Percentiles rank a stretch among this genome's conserved stretches.
Evolutionary conservation across 2,113 vertebrate genomes (phyloP).

Genomic region (Cinclus cinclus): DNA sequence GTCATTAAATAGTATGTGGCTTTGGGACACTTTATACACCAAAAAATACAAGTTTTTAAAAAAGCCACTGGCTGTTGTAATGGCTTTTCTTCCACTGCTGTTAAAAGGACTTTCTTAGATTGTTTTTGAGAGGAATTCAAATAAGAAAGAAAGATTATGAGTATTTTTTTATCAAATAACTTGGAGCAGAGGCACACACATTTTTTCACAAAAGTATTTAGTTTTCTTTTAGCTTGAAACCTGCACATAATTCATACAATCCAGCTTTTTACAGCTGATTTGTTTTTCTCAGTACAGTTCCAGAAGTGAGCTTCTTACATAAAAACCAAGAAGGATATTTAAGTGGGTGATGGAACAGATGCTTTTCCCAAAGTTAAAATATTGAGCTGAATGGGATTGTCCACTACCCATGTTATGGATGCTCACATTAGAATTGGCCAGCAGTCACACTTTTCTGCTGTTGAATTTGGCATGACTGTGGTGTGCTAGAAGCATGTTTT

Average conservation of each 20-base stretch:
- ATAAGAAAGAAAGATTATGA: neutral
- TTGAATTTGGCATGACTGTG: neutral
- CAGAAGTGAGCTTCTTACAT: neutral
- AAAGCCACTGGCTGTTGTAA: neutral
- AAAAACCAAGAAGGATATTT: neutral
- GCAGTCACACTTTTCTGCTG: neutral
- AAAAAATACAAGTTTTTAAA: neutral
- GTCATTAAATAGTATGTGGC: neutral
- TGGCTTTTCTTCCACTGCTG: neutral
- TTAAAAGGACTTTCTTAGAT: neutral
- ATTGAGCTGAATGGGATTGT: neutral
- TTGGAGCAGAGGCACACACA: neutral
- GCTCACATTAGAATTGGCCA: neutral
- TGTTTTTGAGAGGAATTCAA: neutral
- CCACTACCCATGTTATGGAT: neutral
- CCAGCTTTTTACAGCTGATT: neutral
- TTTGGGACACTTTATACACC: neutral
- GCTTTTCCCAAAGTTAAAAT: neutral
- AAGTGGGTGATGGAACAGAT: neutral
- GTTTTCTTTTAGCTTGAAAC: neutral
- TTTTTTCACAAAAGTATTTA: neutral
- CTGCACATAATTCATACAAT: neutral
- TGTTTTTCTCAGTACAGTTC: neutral
- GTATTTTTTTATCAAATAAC: neutral
- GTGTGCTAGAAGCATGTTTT: neutral